Evolutionary conservation across 2,888 invertebrate genomes (phyloP).

Genomic region (Brenthis daphne): DNA sequence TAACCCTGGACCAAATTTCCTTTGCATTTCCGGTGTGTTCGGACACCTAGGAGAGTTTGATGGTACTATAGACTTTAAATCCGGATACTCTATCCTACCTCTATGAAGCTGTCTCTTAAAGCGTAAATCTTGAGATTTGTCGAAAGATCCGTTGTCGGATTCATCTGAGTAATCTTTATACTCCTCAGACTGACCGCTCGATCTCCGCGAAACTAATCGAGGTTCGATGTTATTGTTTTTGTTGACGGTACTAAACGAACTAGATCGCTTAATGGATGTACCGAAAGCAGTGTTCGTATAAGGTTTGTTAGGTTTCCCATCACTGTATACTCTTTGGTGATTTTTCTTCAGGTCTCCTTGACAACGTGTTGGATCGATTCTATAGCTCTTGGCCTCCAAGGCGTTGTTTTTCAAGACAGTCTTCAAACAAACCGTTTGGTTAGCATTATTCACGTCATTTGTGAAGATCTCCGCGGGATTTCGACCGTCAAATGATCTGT

Average conservation of each 20-base stretch:
- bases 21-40: slow-evolving; percentile 83
- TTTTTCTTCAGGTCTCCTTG: slow-evolving; percentile 62
- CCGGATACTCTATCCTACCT: slow-evolving; percentile 84
- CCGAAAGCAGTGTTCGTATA: slow-evolving; percentile 58
- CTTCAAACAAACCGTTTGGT: slow-evolving; percentile 64
- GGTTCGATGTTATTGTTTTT: slow-evolving; percentile 70
- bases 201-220: slow-evolving; percentile 56
- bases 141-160: slow-evolving; percentile 68
- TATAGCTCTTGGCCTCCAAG: slow-evolving; percentile 58
- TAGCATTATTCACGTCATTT: slow-evolving; percentile 67
- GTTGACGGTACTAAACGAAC: slow-evolving; percentile 83
- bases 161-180: slow-evolving; percentile 70
- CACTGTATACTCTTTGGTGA: slow-evolving; percentile 60
- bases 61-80: slow-evolving; percentile 71
- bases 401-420: slow-evolving; percentile 74
- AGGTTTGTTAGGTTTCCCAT: slow-evolving; percentile 51
- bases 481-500: slow-evolving; percentile 79
- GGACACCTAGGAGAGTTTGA: slow-evolving; percentile 81
- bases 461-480: slow-evolving; percentile 64
- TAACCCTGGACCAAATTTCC: slow-evolving; percentile 81
- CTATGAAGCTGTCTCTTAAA: slow-evolving; percentile 89
- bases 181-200: slow-evolving; percentile 66
- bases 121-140: slow-evolving; percentile 67
- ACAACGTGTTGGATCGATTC: slow-evolving; percentile 74
- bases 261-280: slow-evolving; percentile 84